phyloP scores from a whole-genome alignment of 1,140 invertebrate genomes.

The Lasioglossum baleicum region DNA sequence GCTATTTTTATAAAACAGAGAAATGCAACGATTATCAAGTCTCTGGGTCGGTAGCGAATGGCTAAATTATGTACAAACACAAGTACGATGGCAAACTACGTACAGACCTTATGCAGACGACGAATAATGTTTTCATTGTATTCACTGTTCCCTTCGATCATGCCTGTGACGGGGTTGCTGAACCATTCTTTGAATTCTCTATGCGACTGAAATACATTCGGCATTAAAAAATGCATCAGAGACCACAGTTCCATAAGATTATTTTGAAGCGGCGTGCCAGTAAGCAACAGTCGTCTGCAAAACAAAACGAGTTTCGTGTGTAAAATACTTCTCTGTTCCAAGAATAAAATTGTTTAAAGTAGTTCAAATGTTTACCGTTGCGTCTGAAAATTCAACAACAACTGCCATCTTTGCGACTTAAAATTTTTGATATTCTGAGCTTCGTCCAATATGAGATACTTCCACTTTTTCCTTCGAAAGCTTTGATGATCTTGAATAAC shows the following conservation, averaged over 20 bases:
- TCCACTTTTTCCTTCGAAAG: slow-evolving; percentile 99
- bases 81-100: slow-evolving; percentile 60
- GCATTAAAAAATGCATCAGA: slow-evolving; percentile 99
- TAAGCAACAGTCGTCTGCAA: slow-evolving; percentile 92
- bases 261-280: slow-evolving; percentile 99
- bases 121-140: slow-evolving; percentile 97
- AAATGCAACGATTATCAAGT: slow-evolving; percentile 30
- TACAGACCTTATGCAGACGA: slow-evolving; percentile 94
- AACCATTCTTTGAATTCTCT: slow-evolving; percentile 99
- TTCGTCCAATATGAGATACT: slow-evolving; percentile 99
- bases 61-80: slow-evolving; percentile 9
- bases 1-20: slow-evolving; percentile 60
- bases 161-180: slow-evolving; percentile 97
- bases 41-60: slow-evolving; percentile 69
- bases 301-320: background rate
- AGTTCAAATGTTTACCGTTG: slow-evolving; percentile 84
- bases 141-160: slow-evolving; percentile 98
- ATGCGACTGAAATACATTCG: slow-evolving; percentile 98
- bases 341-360: background rate
- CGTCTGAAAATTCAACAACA: slow-evolving; percentile 97
- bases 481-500: slow-evolving; percentile 99
- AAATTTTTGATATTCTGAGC: slow-evolving; percentile 99
- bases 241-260: slow-evolving; percentile 99
- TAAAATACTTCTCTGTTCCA: background rate
- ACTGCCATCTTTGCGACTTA: slow-evolving; percentile 99